Evolutionary conservation across 2,797 vertebrate species (phyloP).

Genomic region (Yasuhikotakia modesta): DNA sequence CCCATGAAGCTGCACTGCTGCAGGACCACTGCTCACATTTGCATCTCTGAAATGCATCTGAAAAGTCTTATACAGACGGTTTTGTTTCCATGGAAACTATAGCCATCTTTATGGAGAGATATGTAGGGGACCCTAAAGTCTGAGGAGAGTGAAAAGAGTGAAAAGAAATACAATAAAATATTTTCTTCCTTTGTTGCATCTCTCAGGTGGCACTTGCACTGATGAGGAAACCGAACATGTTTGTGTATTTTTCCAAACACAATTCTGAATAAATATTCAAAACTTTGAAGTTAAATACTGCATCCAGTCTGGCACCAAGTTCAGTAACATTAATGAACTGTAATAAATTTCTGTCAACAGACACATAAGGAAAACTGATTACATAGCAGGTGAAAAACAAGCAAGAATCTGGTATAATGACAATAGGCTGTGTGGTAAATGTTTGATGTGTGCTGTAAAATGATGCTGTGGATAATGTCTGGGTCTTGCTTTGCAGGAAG

Average conservation of each 20-base stretch:
- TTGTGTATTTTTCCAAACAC: background rate
- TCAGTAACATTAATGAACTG: conserved; percentile 5
- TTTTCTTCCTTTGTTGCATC: background rate
- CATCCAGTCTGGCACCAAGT: conserved; percentile 15
- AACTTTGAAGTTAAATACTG: background rate
- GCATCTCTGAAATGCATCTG: conserved; percentile 23
- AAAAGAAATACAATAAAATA: background rate
- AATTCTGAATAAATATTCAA: background rate
- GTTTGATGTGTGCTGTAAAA: conserved; percentile 60
- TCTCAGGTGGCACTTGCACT: background rate
- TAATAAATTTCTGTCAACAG: conserved; percentile 11
- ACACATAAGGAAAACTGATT: conserved; percentile 33
- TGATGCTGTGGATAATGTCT: conserved; percentile 62
- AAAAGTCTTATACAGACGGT: conserved; percentile 30
- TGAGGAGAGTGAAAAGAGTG: background rate
- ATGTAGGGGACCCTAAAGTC: conserved; percentile 10
- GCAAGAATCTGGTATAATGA: conserved; percentile 28
- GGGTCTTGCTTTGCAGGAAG: conserved; percentile 56
- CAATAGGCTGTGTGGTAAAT: conserved; percentile 61
- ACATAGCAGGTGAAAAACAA: conserved; percentile 52
- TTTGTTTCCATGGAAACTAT: conserved; percentile 54
- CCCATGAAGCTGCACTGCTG: conserved; percentile 18
- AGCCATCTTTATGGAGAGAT: conserved; percentile 44
- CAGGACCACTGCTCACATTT: conserved; percentile 20
- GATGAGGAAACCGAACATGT: background rate